phyloP scores from a whole-genome alignment of 2,888 invertebrate species.

The Troglohyphantes excavatus region DNA sequence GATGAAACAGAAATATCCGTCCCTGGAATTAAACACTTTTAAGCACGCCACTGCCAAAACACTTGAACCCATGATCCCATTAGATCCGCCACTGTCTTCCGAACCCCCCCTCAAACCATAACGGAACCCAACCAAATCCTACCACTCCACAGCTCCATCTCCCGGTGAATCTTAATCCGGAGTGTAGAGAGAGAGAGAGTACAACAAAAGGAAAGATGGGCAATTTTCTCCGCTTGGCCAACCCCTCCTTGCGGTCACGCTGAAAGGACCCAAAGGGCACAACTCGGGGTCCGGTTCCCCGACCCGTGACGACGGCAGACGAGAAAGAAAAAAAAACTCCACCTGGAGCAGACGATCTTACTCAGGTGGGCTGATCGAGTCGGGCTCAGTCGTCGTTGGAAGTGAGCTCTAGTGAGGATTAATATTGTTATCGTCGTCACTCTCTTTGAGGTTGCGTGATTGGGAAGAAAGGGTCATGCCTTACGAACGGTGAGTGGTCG shows the following conservation, averaged over 20 bases:
- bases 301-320: conserved; percentile 59
- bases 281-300: conserved; percentile 39
- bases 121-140: not conserved
- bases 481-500: conserved; percentile 63
- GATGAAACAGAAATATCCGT: no score
- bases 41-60: no score
- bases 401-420: conserved; percentile 8
- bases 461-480: conserved; percentile 40
- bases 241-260: conserved; percentile 25
- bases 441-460: conserved; percentile 2
- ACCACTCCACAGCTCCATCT: not conserved
- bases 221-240: conserved; percentile 37
- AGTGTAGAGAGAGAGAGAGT: not conserved
- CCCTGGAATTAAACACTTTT: no score
- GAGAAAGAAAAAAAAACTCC: not conserved
- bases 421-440: conserved; percentile 16
- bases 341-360: conserved; percentile 54
- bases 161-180: not conserved
- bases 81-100: not conserved
- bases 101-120: not conserved
- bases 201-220: conserved; percentile 17
- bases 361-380: conserved; percentile 63
- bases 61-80: not conserved
- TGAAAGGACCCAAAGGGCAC: not conserved
- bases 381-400: conserved; percentile 49